phyloP scores from a whole-genome alignment of 2,113 vertebrate species.

The Sinocyclocheilus grahami region DNA sequence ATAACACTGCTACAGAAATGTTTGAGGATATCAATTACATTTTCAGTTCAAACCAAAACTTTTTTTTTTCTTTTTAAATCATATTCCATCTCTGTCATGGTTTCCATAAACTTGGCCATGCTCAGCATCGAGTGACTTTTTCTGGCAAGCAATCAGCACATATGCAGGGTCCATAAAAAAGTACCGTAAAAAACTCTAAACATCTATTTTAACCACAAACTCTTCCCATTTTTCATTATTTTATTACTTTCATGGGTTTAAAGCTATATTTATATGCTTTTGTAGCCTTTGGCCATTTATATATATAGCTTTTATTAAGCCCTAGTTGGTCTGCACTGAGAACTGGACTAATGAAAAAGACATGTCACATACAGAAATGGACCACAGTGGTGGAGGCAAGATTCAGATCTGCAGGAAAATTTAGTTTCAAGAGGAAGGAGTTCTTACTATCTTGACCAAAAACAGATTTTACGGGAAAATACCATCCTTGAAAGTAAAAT shows the following conservation, averaged over 20 bases:
- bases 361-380: constrained; percentile 11
- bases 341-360: constrained; percentile 30
- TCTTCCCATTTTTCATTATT: neutral
- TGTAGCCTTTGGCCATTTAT: neutral
- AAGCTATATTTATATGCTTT: neutral
- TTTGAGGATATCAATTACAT: neutral
- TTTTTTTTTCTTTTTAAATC: neutral
- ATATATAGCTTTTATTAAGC: neutral
- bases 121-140: constrained; percentile 8
- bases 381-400: neutral
- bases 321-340: neutral
- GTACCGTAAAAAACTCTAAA: no score
- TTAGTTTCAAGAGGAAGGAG: neutral
- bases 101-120: constrained; percentile 12
- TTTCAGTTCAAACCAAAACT: neutral
- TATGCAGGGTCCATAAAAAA: neutral
- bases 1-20: neutral
- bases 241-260: neutral
- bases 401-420: constrained; percentile 1
- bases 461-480: neutral
- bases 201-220: neutral
- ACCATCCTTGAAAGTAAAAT: neutral
- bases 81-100: neutral
- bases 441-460: neutral
- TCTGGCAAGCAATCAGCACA: constrained; percentile 35